phyloP scores from a whole-genome alignment of 2,113 vertebrate species.

The Circaetus gallicus region DNA sequence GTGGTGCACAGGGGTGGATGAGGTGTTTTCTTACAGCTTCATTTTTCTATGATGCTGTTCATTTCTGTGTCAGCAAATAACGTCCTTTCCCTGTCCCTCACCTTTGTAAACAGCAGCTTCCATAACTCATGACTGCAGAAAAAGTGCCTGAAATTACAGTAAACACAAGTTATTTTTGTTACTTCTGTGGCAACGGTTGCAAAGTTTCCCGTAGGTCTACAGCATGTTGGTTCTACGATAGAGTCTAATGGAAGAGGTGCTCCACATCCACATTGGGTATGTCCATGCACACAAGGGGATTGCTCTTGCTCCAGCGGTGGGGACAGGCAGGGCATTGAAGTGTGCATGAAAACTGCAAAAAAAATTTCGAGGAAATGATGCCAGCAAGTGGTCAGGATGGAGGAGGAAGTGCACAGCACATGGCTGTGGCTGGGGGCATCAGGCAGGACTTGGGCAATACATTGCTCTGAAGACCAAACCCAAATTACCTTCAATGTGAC shows the following conservation, averaged over 20 bases:
- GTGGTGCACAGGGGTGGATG: not conserved
- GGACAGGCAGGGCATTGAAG: not conserved
- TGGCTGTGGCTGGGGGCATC: not conserved
- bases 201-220: not conserved
- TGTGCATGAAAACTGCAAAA: not conserved
- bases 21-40: not conserved
- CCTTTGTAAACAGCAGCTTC: not conserved
- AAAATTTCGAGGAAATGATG: not conserved
- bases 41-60: fast-evolving
- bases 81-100: not conserved
- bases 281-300: not conserved
- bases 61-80: not conserved
- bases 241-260: not conserved
- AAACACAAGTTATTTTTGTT: not conserved
- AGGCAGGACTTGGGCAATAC: not conserved
- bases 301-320: not conserved
- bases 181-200: fast-evolving
- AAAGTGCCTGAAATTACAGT: not conserved
- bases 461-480: not conserved
- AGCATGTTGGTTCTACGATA: fast-evolving
- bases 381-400: not conserved
- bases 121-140: not conserved
- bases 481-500: not conserved
- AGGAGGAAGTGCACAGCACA: not conserved
- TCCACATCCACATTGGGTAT: fast-evolving